A percentile compares a stretch with the other conserved stretches of the same genome.
phyloP scores from a whole-genome alignment of 64 coral and sea anemone species.

The Pachyseris speciosa region DNA sequence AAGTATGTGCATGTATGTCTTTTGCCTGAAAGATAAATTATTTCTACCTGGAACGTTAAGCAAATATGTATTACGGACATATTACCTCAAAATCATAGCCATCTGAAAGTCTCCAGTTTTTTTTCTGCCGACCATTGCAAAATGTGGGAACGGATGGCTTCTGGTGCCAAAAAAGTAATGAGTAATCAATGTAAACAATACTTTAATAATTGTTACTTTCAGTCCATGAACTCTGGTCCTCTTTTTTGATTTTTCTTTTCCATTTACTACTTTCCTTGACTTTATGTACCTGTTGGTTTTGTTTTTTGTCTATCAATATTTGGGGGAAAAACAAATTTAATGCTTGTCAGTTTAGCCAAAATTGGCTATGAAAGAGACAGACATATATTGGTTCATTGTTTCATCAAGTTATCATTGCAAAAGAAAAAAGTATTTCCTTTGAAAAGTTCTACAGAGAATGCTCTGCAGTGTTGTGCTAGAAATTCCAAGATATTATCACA shows the following conservation, averaged over 20 bases:
- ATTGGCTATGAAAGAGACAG: slow-evolving; percentile 1
- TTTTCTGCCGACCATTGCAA: slow-evolving; percentile 28
- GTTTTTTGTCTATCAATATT: slow-evolving; percentile 13
- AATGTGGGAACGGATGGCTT: slow-evolving; percentile 66
- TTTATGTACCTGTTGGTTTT: slow-evolving; percentile 8
- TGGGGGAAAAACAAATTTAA: slow-evolving; percentile 18
- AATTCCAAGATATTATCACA: slow-evolving; percentile 8
- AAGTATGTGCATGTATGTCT: background rate
- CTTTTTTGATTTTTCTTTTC: slow-evolving; percentile 30
- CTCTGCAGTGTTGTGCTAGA: background rate
- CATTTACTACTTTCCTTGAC: slow-evolving; percentile 32
- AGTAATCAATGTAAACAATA: background rate
- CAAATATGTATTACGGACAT: slow-evolving; percentile 9
- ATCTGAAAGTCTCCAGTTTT: slow-evolving; percentile 54
- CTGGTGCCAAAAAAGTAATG: slow-evolving; percentile 23
- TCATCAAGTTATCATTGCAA: background rate
- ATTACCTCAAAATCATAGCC: slow-evolving; percentile 70
- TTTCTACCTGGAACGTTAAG: slow-evolving; percentile 10
- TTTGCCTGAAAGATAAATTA: background rate
- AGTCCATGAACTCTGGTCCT: slow-evolving; percentile 10
- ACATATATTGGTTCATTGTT: slow-evolving; percentile 10
- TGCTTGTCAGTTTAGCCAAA: slow-evolving; percentile 20
- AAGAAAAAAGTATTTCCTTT: slow-evolving; percentile 4
- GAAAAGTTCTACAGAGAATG: background rate
- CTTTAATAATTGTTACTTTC: slow-evolving; percentile 9